A percentile compares a stretch with the other conserved stretches of the same genome.
phyloP scores from a whole-genome alignment of 2,888 invertebrate genomes.

The Pachliopta kotzebuea region DNA sequence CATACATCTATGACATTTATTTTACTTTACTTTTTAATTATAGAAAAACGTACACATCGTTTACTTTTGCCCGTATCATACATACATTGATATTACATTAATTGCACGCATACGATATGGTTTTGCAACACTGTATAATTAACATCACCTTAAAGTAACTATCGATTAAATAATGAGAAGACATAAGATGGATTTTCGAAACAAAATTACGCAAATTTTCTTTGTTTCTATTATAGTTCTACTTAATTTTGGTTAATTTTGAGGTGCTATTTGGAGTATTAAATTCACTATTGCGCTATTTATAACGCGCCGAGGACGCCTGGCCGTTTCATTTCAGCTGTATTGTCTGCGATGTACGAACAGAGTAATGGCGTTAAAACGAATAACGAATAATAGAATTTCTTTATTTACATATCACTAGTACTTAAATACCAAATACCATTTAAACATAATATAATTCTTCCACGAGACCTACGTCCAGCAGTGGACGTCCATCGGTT shows the following conservation, averaged over 20 bases:
- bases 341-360: conserved; percentile 11
- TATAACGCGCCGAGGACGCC: conserved; percentile 5
- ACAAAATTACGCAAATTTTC: background rate
- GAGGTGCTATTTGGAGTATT: conserved; percentile 1
- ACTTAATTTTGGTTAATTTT: background rate
- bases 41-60: too few species aligned
- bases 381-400: conserved; percentile 11
- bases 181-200: background rate
- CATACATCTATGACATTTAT: too few species aligned
- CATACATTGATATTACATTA: too few species aligned
- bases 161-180: too few species aligned
- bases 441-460: too few species aligned
- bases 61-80: too few species aligned
- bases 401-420: conserved; percentile 8
- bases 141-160: too few species aligned
- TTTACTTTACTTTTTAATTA: too few species aligned
- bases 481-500: too few species aligned
- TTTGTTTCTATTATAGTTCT: background rate
- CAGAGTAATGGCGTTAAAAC: conserved; percentile 7
- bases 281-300: conserved; percentile 12
- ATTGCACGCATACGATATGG: too few species aligned
- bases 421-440: background rate
- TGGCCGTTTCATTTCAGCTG: conserved; percentile 15
- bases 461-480: too few species aligned
- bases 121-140: too few species aligned